These are phyloP conservation scores for Anaspis maculata DNA, from an alignment of 2,888 invertebrate genomes.

Conservation along the genomic window DNA sequence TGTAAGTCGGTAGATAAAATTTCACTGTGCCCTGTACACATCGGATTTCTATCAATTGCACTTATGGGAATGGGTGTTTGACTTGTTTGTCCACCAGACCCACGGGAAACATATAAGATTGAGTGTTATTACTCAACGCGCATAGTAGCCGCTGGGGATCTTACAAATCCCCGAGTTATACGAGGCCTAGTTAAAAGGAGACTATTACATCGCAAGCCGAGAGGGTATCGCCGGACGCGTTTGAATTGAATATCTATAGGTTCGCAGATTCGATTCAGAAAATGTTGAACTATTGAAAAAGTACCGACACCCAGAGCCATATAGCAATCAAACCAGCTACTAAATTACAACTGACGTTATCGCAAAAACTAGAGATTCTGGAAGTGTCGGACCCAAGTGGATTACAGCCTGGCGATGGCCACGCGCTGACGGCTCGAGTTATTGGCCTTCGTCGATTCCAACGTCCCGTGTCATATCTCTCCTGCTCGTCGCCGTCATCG, in stretches of 20 bases:
- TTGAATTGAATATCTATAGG: slow-evolving; percentile 14
- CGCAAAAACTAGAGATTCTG: slow-evolving; percentile 37
- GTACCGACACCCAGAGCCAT: slow-evolving; percentile 29
- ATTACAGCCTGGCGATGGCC: slow-evolving; percentile 34
- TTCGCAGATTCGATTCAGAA: slow-evolving; percentile 13
- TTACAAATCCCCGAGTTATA: slow-evolving; percentile 17
- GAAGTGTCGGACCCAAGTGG: slow-evolving; percentile 39
- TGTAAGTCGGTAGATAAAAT: slow-evolving; percentile 11
- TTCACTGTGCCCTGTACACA: slow-evolving; percentile 14
- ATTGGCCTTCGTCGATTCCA: slow-evolving; percentile 38
- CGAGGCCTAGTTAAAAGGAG: slow-evolving; percentile 19
- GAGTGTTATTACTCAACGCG: slow-evolving; percentile 22
- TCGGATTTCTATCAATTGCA: slow-evolving; percentile 15
- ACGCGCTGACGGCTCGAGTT: slow-evolving; percentile 38
- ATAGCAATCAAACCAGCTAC: slow-evolving; percentile 38
- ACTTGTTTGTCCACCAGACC: slow-evolving; percentile 17
- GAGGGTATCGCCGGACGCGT: slow-evolving; percentile 2
- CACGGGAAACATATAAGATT: slow-evolving; percentile 19
- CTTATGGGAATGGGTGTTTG: slow-evolving; percentile 17
- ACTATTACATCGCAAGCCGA: slow-evolving; percentile 13
- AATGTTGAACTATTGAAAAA: slow-evolving; percentile 26
- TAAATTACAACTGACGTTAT: slow-evolving; percentile 41
- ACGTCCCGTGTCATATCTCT: slow-evolving; percentile 37
- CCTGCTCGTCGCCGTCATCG: slow-evolving; percentile 18
- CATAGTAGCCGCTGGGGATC: slow-evolving; percentile 16